These are phyloP conservation scores for Irena cyanogastra DNA, from an alignment of 2,113 vertebrate species.

Conservation along the genomic window DNA sequence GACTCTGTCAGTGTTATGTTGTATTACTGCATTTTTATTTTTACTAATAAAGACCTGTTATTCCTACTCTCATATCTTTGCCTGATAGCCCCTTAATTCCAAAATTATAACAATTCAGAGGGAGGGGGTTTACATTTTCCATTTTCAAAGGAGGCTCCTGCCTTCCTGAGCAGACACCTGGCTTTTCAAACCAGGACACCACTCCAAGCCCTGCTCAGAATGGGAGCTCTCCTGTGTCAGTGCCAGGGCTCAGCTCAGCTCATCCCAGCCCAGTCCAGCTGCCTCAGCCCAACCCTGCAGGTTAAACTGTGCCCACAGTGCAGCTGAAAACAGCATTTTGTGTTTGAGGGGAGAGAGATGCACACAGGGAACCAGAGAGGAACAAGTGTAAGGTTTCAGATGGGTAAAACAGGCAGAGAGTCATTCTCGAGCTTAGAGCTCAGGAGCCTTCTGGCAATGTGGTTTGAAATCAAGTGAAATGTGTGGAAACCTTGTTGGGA, in stretches of 20 bases:
- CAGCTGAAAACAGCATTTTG: neutral
- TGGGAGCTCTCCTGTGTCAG: neutral
- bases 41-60: neutral
- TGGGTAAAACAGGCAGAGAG: neutral
- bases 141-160: neutral
- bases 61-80: neutral
- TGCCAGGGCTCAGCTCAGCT: neutral
- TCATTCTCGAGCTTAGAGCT: neutral
- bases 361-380: accelerated
- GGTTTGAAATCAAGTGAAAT: neutral
- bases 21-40: neutral
- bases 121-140: neutral
- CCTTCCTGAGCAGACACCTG: neutral
- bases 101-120: neutral
- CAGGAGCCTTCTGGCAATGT: accelerated
- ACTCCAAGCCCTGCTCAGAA: neutral
- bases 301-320: accelerated
- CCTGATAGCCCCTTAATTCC: neutral
- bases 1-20: neutral
- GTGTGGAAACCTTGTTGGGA: neutral
- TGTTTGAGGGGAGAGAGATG: neutral
- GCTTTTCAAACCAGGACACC: neutral
- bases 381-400: neutral
- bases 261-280: neutral
- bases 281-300: neutral